A percentile compares a stretch with the other conserved stretches of the same genome.
These are phyloP conservation scores for Centropus unirufus DNA, from an alignment of 2,113 vertebrate genomes.

Conservation along the genomic window DNA sequence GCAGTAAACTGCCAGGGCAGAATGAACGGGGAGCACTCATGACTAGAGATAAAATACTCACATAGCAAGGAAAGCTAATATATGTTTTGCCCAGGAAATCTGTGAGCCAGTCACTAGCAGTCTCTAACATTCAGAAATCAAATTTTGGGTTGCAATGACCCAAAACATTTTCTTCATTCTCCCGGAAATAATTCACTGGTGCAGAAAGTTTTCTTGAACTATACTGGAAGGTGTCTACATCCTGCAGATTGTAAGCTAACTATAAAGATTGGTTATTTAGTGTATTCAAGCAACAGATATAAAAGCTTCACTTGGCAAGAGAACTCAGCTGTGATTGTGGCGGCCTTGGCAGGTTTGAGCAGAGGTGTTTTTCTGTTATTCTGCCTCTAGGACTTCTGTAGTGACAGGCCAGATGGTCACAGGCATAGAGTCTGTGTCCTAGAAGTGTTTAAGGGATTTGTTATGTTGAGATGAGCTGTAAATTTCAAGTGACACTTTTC, in stretches of 20 bases:
- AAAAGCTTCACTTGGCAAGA: background rate
- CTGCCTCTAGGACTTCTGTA: background rate
- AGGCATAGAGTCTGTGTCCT: background rate
- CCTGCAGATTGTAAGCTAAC: background rate
- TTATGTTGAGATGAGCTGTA: background rate
- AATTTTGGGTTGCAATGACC: background rate
- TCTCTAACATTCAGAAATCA: background rate
- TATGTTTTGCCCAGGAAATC: background rate
- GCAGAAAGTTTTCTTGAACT: conserved; percentile 14
- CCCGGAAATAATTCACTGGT: background rate
- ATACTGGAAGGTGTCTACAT: background rate
- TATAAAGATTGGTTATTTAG: background rate
- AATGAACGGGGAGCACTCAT: background rate
- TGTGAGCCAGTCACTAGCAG: background rate
- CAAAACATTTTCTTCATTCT: background rate
- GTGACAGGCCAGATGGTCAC: background rate
- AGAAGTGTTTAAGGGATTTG: background rate
- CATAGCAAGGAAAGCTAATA: background rate
- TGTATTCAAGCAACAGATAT: background rate
- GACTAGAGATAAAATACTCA: background rate
- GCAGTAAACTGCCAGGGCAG: background rate
- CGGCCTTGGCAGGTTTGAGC: background rate
- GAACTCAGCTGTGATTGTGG: background rate
- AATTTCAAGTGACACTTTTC: background rate
- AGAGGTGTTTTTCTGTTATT: conserved; percentile 1